These are phyloP conservation scores for Pyrrhosoma nymphula DNA, from an alignment of 2,888 invertebrate species.

Conservation along the genomic window DNA sequence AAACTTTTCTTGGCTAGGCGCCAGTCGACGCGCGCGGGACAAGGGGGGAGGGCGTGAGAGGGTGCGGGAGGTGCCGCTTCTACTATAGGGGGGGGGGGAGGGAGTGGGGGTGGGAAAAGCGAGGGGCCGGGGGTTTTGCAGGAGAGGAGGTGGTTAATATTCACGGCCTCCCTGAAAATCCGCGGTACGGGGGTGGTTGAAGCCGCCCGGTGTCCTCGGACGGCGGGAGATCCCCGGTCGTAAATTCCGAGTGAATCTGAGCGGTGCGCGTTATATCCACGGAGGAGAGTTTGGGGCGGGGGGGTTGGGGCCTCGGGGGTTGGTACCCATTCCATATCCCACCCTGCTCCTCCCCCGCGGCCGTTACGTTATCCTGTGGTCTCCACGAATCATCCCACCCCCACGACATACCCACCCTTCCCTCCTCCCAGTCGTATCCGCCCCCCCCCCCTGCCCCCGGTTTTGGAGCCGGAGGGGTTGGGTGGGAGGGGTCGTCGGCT, in stretches of 20 bases:
- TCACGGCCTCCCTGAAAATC: too few relatives aligned
- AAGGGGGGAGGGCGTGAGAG: not conserved
- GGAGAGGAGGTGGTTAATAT: too few relatives aligned
- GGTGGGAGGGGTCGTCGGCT: not conserved
- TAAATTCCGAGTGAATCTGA: constrained; percentile 1
- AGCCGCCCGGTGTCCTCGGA: not conserved
- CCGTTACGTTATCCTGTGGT: not conserved
- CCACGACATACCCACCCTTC: not conserved
- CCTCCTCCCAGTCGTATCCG: not conserved
- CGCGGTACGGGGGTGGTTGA: too few relatives aligned
- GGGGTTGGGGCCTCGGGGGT: too few relatives aligned
- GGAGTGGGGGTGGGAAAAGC: too few relatives aligned
- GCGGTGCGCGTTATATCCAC: not conserved
- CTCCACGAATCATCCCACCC: not conserved
- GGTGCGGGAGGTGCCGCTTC: not conserved
- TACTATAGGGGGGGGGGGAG: too few relatives aligned
- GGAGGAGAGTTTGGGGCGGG: too few relatives aligned
- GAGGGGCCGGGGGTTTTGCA: too few relatives aligned
- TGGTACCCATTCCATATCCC: too few relatives aligned
- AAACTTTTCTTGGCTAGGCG: not conserved
- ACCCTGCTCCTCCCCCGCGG: not conserved
- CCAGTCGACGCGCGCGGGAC: not conserved
- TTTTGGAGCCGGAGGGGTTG: not conserved
- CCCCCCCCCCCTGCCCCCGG: not conserved
- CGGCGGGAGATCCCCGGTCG: not conserved